These are phyloP conservation scores for Antechinus stuartii DNA, from an alignment of 2,113 vertebrate species.

Conservation along the genomic window DNA sequence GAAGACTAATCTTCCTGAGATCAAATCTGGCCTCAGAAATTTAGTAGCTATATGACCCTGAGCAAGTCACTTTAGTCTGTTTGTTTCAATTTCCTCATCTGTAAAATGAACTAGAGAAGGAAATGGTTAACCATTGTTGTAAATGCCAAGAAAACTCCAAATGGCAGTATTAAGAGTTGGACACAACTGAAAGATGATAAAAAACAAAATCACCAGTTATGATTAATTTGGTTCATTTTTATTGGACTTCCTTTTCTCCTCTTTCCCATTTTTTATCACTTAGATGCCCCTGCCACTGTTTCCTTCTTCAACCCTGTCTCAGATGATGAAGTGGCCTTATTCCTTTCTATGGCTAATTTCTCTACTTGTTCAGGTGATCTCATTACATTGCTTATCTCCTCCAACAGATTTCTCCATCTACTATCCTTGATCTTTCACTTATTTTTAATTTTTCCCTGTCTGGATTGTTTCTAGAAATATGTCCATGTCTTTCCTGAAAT, in stretches of 20 bases:
- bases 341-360: background rate
- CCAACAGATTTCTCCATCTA: background rate
- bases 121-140: background rate
- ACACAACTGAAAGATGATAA: background rate
- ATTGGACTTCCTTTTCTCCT: background rate
- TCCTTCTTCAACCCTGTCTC: background rate
- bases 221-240: background rate
- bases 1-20: background rate
- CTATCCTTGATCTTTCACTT: too few relatives aligned
- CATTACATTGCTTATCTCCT: background rate
- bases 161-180: background rate
- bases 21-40: background rate
- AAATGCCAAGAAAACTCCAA: background rate
- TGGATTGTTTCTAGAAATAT: too few relatives aligned
- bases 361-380: background rate
- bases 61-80: background rate
- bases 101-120: background rate
- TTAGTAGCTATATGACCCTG: background rate
- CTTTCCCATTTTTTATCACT: background rate
- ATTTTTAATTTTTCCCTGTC: too few relatives aligned
- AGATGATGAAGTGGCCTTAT: background rate
- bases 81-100: background rate
- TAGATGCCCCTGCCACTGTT: background rate
- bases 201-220: background rate
- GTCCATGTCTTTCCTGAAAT: too few relatives aligned